Evolutionary conservation across 2,113 vertebrate species (phyloP).

Genomic region (Phycodurus eques): DNA sequence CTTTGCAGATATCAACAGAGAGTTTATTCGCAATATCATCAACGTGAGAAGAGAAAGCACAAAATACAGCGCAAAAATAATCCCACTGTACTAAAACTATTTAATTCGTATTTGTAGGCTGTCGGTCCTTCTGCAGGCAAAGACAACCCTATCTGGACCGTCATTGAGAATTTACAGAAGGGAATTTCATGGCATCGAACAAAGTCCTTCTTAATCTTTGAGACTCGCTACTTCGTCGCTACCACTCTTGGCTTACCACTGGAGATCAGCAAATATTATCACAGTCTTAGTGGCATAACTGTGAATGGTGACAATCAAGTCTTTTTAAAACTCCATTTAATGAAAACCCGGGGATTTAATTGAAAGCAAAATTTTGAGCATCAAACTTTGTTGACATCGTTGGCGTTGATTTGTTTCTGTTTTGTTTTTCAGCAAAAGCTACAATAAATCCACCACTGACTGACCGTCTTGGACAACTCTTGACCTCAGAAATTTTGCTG

Average conservation of each 20-base stretch:
- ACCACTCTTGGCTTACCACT: slow-evolving; percentile 70
- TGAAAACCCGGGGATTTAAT: not conserved
- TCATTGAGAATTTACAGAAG: slow-evolving; percentile 56
- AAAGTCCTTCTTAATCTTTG: slow-evolving; percentile 59
- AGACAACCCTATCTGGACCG: slow-evolving; percentile 49
- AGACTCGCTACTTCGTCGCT: slow-evolving; percentile 69
- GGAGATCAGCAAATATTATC: slow-evolving; percentile 76
- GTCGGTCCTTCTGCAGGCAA: slow-evolving; percentile 51
- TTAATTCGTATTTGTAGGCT: slow-evolving; percentile 39
- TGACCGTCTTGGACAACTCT: slow-evolving; percentile 54
- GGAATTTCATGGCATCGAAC: slow-evolving; percentile 66
- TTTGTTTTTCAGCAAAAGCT: slow-evolving; percentile 56
- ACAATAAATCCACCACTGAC: slow-evolving; percentile 51
- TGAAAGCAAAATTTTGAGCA: not conserved
- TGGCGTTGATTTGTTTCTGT: not conserved
- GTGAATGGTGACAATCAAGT: slow-evolving; percentile 64
- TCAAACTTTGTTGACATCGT: not conserved
- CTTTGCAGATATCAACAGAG: slow-evolving; percentile 61
- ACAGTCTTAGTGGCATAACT: slow-evolving; percentile 47
- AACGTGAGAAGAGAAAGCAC: slow-evolving; percentile 44
- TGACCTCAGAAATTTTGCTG: slow-evolving; percentile 61
- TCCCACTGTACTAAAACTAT: not conserved
- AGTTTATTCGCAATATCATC: slow-evolving; percentile 44
- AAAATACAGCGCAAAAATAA: not conserved
- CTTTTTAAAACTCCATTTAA: too few species aligned